Base-by-base conservation (phyloP, 2,888 invertebrate genomes). In the Mythimna ferrago region DNA sequence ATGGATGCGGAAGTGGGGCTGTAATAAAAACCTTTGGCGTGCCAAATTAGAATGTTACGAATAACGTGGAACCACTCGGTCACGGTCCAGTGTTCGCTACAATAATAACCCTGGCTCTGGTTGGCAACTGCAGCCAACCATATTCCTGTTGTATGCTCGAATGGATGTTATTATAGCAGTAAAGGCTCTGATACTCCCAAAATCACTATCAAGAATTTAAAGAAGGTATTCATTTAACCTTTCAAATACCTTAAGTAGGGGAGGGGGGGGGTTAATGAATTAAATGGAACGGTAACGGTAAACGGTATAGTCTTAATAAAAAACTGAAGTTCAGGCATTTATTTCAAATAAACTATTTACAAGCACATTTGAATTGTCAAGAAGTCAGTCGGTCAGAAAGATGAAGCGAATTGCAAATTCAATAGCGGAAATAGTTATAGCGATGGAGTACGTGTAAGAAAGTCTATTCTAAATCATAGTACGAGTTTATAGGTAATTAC, bases 1-100 rank as follows among this genome's bases (percentile, higher is more conserved):
- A 74, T 82, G 64, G 73, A 66, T 57, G 69, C 81, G 82, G 83
- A 82, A 82, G 73, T 76, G 38, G 56, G 32, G 68, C 61, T 62
- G 51, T 32, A 74, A 79, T 81, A 82, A 84, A 82, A 76, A 81
- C 71, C 76, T 78, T 68, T 65, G 66, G 79, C 76, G 76, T 84
- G 76, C 72, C 57, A 84, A 84, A 83, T 84, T 84, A 35, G 76
- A 82, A 65, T 74, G 83, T 82, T 73, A 65, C 79, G 35, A 78
- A 71, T 76, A 76, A 72, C 63, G 65, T 78, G 70, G 69, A 72
- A 73, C 58, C 72, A 74, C 26, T 78, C 35, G 11, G 82, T 79
- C 75, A 83, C 69, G 82, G 68, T 75, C 62, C 58, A 77, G 54
- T 64, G 71, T 70, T 11, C 19, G 35, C 35, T 58, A 71, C 69